phyloP scores from a whole-genome alignment of 2,797 vertebrate genomes.

The Danio jaintianensis region DNA sequence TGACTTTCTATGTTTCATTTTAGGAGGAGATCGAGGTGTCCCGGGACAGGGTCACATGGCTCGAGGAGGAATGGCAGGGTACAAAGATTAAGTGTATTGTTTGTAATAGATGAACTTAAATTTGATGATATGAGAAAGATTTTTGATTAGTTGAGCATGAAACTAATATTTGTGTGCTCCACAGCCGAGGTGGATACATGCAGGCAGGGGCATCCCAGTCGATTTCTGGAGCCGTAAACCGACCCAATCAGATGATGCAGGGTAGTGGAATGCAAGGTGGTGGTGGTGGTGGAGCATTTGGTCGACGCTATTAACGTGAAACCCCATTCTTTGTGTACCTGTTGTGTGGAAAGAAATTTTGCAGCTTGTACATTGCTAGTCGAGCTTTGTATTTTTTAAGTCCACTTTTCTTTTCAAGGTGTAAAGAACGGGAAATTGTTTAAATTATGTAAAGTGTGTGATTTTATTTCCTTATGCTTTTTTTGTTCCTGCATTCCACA shows the following conservation, averaged over 20 bases:
- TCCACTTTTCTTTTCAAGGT: conserved; percentile 54
- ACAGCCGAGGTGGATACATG: conserved; percentile 85
- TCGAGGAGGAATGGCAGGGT: conserved; percentile 89
- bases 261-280: conserved; percentile 77
- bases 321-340: not conserved
- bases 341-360: conserved; percentile 34
- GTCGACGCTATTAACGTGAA: conserved; percentile 77
- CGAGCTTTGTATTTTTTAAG: conserved; percentile 59
- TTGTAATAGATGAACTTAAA: no score
- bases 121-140: not conserved
- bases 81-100: conserved; percentile 61
- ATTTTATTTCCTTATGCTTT: conserved; percentile 11
- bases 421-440: conserved; percentile 17
- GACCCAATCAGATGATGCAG: conserved; percentile 82
- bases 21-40: conserved; percentile 85
- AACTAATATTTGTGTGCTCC: conserved; percentile 26
- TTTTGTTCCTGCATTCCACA: conserved; percentile 4
- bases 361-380: conserved; percentile 59
- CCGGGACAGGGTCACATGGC: conserved; percentile 83
- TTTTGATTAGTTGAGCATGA: not conserved
- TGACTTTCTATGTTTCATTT: not conserved
- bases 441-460: conserved; percentile 34
- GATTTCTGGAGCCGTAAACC: conserved; percentile 78
- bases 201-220: conserved; percentile 83
- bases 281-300: conserved; percentile 78